phyloP scores from a whole-genome alignment of 2,888 invertebrate genomes.

The Pollenia labialis region DNA sequence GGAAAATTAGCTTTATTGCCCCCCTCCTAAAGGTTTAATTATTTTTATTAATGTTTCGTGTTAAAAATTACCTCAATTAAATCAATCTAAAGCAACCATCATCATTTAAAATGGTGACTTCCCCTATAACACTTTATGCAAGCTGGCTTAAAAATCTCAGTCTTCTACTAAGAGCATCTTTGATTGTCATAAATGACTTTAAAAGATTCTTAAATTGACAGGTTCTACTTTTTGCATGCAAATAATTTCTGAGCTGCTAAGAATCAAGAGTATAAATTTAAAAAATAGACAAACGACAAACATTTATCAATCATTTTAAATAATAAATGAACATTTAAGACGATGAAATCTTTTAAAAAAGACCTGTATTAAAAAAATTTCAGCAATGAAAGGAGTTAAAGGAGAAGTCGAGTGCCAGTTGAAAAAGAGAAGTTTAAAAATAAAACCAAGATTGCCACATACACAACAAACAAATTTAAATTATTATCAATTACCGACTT shows the following conservation, averaged over 20 bases:
- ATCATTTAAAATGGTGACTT: slow-evolving; percentile 51
- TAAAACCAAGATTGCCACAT: slow-evolving; percentile 14
- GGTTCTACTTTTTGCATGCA: slow-evolving; percentile 53
- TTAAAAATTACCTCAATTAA: slow-evolving; percentile 41
- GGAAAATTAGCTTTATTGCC: too few species aligned
- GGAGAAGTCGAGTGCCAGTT: background rate
- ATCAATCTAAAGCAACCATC: slow-evolving; percentile 7
- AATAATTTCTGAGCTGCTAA: slow-evolving; percentile 49
- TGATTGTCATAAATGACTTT: slow-evolving; percentile 63
- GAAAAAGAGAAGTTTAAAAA: background rate
- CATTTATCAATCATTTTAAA: slow-evolving; percentile 67
- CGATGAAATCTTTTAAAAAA: background rate
- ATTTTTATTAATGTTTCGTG: slow-evolving; percentile 1
- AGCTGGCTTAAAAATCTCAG: background rate
- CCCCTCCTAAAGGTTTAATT: slow-evolving; percentile 1
- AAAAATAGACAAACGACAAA: slow-evolving; percentile 61
- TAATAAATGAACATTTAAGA: slow-evolving; percentile 56
- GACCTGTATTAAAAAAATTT: background rate
- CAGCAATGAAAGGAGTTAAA: background rate
- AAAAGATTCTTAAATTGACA: slow-evolving; percentile 66
- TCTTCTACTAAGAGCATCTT: slow-evolving; percentile 24
- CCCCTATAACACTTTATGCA: slow-evolving; percentile 14
- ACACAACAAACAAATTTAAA: slow-evolving; percentile 11
- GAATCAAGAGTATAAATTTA: background rate
- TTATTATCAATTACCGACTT: slow-evolving; percentile 68